These are phyloP conservation scores for rabbit (Oryctolagus cuniculus) DNA, from an alignment of 2,113 vertebrate species.

Conservation along the genomic window mOryCun1.1 NC_091439.1:18531001-18531500, in stretches of 20 bases:
- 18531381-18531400: neutral
- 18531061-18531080: neutral
- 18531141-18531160: neutral
- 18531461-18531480: neutral
- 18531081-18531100: neutral
- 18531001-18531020: neutral
- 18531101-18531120: neutral
- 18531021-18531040: neutral
- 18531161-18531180: neutral
- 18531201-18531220: neutral
- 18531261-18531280: neutral
- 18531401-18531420: no score
- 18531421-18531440: neutral
- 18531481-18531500: neutral
- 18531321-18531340: neutral
- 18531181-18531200: neutral
- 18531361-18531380: constrained; percentile 23
- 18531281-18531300: neutral
- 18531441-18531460: neutral
- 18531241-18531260: neutral
- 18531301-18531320: neutral
- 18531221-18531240: neutral
- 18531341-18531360: neutral
- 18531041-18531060: neutral
- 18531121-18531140: neutral